Percentiles rank a stretch among this genome's conserved stretches.
phyloP scores from a whole-genome alignment of 2,113 vertebrate species.

The Saguinus midas region DNA sequence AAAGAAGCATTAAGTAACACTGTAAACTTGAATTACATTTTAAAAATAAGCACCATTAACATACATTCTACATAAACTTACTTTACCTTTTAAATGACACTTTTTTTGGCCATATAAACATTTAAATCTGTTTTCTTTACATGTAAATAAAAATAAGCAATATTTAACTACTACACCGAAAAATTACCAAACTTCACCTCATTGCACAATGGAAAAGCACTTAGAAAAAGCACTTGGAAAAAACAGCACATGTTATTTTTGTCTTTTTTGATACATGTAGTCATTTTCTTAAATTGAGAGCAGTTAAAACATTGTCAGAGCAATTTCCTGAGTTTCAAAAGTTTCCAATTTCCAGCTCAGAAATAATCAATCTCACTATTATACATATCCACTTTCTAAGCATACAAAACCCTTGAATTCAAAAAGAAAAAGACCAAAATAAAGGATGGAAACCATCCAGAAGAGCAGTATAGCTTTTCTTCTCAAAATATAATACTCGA shows the following conservation, averaged over 20 bases:
- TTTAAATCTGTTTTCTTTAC: slow-evolving; percentile 64
- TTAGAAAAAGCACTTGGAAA: slow-evolving; percentile 46
- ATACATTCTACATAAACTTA: slow-evolving; percentile 59
- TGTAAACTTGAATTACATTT: slow-evolving; percentile 74
- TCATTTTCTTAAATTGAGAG: slow-evolving; percentile 67
- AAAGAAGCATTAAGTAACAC: slow-evolving; percentile 56
- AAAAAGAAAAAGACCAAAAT: slow-evolving; percentile 61
- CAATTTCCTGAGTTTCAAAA: slow-evolving; percentile 69
- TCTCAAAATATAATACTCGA: slow-evolving; percentile 8
- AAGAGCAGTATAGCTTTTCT: slow-evolving; percentile 29
- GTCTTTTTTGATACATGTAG: slow-evolving; percentile 44
- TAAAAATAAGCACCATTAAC: slow-evolving; percentile 72
- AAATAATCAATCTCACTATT: slow-evolving; percentile 49
- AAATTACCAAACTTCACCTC: slow-evolving; percentile 58
- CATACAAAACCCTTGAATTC: slow-evolving; percentile 54
- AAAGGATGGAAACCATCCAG: slow-evolving; percentile 57
- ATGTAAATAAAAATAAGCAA: slow-evolving; percentile 63
- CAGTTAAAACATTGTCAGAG: slow-evolving; percentile 65
- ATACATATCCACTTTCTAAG: slow-evolving; percentile 44
- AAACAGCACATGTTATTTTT: slow-evolving; percentile 47
- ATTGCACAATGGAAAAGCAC: slow-evolving; percentile 61
- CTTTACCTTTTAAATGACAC: slow-evolving; percentile 49
- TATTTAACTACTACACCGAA: slow-evolving; percentile 47
- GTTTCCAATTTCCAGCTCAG: slow-evolving; percentile 61
- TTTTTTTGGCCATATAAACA: slow-evolving; percentile 59